A percentile compares a stretch with the other conserved stretches of the same genome.
Conservation (phyloP, 2,797 vertebrate species). For the Loris lydekkerianus region DNA sequence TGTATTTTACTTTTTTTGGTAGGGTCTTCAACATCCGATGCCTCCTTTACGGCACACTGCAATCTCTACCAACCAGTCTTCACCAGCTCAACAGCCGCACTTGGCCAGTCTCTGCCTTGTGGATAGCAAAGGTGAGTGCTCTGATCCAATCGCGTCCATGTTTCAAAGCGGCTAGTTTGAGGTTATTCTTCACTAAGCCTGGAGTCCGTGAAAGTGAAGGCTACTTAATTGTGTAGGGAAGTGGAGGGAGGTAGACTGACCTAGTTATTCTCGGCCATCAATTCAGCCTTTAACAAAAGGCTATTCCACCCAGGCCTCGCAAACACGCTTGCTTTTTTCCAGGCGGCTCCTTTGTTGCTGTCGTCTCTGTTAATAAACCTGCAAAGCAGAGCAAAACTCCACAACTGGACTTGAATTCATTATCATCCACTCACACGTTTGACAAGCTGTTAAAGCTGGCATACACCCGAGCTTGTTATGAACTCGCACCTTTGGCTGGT, state of each 20-base stretch:
- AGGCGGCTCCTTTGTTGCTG: slow-evolving; percentile 52
- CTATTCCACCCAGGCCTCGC: neutral
- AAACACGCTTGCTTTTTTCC: neutral
- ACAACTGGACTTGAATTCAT: slow-evolving; percentile 81
- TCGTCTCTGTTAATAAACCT: slow-evolving; percentile 89
- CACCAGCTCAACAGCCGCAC: accelerated
- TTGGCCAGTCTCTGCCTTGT: neutral
- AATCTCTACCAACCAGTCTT: accelerated
- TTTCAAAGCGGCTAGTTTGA: neutral
- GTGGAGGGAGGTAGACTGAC: neutral
- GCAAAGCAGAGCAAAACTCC: slow-evolving; percentile 85
- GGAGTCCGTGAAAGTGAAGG: neutral
- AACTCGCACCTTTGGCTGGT: slow-evolving; percentile 79
- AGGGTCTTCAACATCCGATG: neutral
- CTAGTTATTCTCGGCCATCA: neutral
- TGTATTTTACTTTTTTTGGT: neutral
- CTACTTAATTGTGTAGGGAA: neutral
- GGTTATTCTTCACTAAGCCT: neutral
- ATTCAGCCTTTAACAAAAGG: neutral
- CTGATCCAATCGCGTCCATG: neutral
- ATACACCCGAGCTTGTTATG: slow-evolving; percentile 74
- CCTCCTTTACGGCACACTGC: accelerated
- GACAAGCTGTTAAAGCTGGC: slow-evolving; percentile 83
- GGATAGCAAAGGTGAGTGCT: accelerated
- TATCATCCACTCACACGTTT: slow-evolving; percentile 77